These are phyloP conservation scores for Bemisia tabaci DNA, from an alignment of 1,140 invertebrate species.

Conservation along the genomic window DNA sequence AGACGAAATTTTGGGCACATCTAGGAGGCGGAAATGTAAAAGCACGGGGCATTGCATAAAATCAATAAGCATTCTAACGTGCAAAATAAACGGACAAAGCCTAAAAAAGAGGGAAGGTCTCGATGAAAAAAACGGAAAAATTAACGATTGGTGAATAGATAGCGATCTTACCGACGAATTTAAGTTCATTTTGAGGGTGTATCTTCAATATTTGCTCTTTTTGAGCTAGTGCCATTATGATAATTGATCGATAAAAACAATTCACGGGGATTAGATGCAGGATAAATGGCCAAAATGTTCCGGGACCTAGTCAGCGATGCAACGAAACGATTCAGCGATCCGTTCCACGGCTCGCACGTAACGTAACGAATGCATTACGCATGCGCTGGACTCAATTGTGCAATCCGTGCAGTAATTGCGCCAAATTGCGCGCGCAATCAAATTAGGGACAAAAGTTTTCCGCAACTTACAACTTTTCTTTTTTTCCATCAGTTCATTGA, in stretches of 20 bases:
- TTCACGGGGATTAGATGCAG: too few species aligned
- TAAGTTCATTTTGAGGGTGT: constrained; percentile 54
- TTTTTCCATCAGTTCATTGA: too few species aligned
- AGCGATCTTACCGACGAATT: constrained; percentile 48
- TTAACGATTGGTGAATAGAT: constrained; percentile 10
- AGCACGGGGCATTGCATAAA: too few species aligned
- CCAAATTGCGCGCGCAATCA: too few species aligned
- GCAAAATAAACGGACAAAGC: background rate
- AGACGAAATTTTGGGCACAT: too few species aligned
- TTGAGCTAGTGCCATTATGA: constrained; percentile 27
- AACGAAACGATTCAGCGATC: too few species aligned
- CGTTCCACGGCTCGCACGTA: too few species aligned
- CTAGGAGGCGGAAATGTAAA: too few species aligned
- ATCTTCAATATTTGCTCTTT: constrained; percentile 52
- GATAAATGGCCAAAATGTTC: background rate
- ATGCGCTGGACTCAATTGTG: background rate
- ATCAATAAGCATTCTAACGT: too few species aligned
- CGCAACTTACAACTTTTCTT: too few species aligned
- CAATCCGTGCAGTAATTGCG: background rate
- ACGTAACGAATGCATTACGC: too few species aligned
- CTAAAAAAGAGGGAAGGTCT: constrained; percentile 6
- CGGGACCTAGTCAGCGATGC: background rate
- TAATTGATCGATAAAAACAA: background rate
- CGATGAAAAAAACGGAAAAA: constrained; percentile 3
- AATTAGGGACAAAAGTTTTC: too few species aligned